These are phyloP conservation scores for Caenorhabditis sp. DNA, from an alignment of 2,888 invertebrate species.

Conservation along the genomic window DNA sequence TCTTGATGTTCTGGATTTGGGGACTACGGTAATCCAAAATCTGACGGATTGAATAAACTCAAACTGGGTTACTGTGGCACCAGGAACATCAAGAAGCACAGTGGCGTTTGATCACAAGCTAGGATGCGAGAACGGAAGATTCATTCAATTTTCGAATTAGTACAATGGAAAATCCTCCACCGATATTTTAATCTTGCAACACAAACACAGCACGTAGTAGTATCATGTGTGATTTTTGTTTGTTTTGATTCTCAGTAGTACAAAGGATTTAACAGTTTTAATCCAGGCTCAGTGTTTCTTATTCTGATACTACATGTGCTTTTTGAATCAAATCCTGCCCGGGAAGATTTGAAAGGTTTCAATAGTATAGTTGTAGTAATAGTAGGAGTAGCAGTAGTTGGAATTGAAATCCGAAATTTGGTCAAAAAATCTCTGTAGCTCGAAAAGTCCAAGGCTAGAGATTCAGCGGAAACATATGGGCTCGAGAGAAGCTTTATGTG, in stretches of 20 bases:
- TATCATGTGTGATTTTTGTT: constrained; percentile 47
- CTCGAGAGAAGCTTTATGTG: constrained; percentile 29
- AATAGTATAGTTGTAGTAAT: constrained; percentile 36
- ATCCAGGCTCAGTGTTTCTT: constrained; percentile 1
- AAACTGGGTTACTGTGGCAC: neutral
- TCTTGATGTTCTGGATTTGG: neutral
- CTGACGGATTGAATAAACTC: neutral
- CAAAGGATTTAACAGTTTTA: constrained; percentile 20
- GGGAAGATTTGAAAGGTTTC: constrained; percentile 40
- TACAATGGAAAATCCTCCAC: constrained; percentile 33
- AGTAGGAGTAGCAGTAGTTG: constrained; percentile 22
- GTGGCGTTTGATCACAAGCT: constrained; percentile 31
- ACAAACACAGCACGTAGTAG: constrained; percentile 30
- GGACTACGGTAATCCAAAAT: neutral
- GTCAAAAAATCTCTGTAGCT: neutral
- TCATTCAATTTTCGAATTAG: constrained; percentile 51
- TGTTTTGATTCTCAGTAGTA: constrained; percentile 53
- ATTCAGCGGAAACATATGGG: constrained; percentile 4
- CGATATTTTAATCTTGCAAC: constrained; percentile 44
- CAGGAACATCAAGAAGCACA: constrained; percentile 42
- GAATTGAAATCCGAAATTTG: constrained; percentile 6
- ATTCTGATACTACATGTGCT: constrained; percentile 14
- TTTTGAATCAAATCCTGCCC: constrained; percentile 38
- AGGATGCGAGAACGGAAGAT: constrained; percentile 12
- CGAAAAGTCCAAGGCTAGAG: constrained; percentile 3